phyloP scores from a whole-genome alignment of 1,140 invertebrate species.

The Papilio xuthus region DNA sequence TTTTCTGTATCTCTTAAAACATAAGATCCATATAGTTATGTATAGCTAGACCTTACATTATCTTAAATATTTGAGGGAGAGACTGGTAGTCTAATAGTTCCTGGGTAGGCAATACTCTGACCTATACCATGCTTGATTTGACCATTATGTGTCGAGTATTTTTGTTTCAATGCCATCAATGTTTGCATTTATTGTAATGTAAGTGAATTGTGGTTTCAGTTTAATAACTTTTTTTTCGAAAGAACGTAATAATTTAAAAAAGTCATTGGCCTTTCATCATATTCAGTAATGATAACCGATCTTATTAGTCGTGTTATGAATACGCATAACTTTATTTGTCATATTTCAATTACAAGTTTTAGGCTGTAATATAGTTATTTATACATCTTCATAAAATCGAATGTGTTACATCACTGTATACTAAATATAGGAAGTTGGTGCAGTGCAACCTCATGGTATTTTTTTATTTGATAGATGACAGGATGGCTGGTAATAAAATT shows the following conservation, averaged over 20 bases:
- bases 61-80: conserved; percentile 79
- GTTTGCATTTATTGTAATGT: background rate
- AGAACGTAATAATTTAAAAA: background rate
- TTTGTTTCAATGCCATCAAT: background rate
- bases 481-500: conserved; percentile 78
- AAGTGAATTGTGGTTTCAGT: background rate
- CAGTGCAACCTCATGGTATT: conserved; percentile 36
- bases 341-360: background rate
- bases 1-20: conserved; percentile 57
- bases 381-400: background rate
- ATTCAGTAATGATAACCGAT: conserved; percentile 4
- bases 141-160: conserved; percentile 7
- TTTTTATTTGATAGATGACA: conserved; percentile 48
- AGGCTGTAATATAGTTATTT: background rate
- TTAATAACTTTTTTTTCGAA: background rate
- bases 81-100: conserved; percentile 66
- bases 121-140: conserved; percentile 58
- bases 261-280: background rate
- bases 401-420: conserved; percentile 31
- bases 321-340: background rate
- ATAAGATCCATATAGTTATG: conserved; percentile 50
- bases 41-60: conserved; percentile 50
- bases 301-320: conserved; percentile 11
- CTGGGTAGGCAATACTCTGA: conserved; percentile 59
- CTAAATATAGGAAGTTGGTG: conserved; percentile 38